Base-by-base conservation (phyloP, 2,888 invertebrate genomes). In the Ophion ventricosus region DNA sequence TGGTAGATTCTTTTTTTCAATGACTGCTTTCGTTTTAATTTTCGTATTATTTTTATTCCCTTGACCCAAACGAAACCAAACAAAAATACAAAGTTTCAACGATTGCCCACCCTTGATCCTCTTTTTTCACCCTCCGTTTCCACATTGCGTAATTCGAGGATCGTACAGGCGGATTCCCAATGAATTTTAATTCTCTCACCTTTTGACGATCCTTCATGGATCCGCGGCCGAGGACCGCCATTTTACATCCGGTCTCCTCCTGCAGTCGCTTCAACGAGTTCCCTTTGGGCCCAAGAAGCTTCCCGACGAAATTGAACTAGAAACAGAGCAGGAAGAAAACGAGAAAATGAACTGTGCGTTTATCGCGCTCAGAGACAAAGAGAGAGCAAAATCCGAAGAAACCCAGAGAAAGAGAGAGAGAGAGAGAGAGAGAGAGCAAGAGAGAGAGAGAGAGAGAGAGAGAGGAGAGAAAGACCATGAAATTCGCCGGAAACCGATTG, bases 281-380 rank as follows among this genome's bases (percentile, higher is more conserved):
- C 75, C 98, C 98, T 94, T 98, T 98, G 20, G 98, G 98, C 1
- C 98, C 98, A 90, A 98, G 94, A 85, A 98, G 95, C 93, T 98
- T 98, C 8, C 98, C 98, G 87, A 98, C 98, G 94, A 98, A 98
- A 94, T 98, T 98, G 93, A 98, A 98, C 98, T 98, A n/a, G 17
- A 73, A 57, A 66, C 23, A 67, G 40, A 69, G 83, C 84, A 81
- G 87, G 84, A 74, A 35, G 7, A 35, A 84, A 80, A 82, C 23
- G 81, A 83, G 70, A 54, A 40, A 56, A 73, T 74, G 54, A 64
- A 72, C 40, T 26, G 49, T 69, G 56, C 64, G 8, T n/a, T 61
- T 61, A 40, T 66, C 35, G 40, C 10, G 2, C 43, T 69, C 26
- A 1, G 61, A 61, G 61, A 23, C 5, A 23, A 23, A 14, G 23